Percentiles rank a stretch among this genome's conserved stretches.
These are phyloP conservation scores for Alloplasta piceator DNA, from an alignment of 2,888 invertebrate genomes.

Conservation along the genomic window DNA sequence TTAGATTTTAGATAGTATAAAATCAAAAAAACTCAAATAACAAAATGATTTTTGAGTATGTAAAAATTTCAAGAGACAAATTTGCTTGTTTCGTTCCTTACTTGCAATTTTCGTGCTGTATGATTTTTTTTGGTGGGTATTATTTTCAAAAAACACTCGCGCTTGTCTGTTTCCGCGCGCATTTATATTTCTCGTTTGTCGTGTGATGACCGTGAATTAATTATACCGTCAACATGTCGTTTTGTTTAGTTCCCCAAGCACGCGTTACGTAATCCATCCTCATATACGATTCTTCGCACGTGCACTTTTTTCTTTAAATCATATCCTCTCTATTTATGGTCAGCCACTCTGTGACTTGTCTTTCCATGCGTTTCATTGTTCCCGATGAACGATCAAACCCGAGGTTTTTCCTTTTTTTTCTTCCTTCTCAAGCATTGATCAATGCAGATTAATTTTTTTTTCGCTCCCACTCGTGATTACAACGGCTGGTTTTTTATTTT, in stretches of 20 bases:
- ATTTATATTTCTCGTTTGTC: slow-evolving; percentile 64
- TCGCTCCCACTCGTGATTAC: no score
- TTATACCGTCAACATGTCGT: slow-evolving; percentile 45
- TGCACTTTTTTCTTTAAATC: slow-evolving; percentile 14
- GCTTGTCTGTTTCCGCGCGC: slow-evolving; percentile 28
- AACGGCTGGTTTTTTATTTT: no score
- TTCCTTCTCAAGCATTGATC: background rate
- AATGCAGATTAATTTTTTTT: no score
- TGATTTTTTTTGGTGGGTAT: background rate
- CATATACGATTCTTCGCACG: slow-evolving; percentile 53
- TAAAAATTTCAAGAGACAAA: background rate
- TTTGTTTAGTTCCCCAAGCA: slow-evolving; percentile 54
- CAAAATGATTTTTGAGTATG: no score
- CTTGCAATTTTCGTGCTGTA: background rate
- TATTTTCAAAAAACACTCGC: slow-evolving; percentile 13
- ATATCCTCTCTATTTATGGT: slow-evolving; percentile 45
- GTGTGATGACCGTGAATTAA: slow-evolving; percentile 48
- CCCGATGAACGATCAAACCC: background rate
- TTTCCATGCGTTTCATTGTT: slow-evolving; percentile 8
- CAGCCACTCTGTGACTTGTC: background rate
- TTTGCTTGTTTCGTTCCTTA: slow-evolving; percentile 8
- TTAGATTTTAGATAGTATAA: no score
- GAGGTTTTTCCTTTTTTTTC: background rate
- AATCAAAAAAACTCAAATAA: no score
- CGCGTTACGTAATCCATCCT: slow-evolving; percentile 59